A percentile compares a stretch with the other conserved stretches of the same genome.
Evolutionary conservation across 2,888 invertebrate genomes (phyloP).

Genomic region (Heteromurus nitidus): DNA sequence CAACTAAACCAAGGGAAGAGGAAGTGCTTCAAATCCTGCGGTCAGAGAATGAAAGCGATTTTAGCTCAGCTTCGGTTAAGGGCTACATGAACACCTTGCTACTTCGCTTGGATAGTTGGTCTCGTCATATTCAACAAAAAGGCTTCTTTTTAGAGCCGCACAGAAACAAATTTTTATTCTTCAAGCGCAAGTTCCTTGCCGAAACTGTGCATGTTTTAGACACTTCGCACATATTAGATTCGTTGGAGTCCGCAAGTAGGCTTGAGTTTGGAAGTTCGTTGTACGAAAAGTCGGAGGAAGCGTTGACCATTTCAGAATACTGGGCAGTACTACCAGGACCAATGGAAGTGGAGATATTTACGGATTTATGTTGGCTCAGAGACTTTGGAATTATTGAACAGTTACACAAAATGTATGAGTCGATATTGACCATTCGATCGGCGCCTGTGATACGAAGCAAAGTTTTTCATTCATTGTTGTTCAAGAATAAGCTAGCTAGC

Average conservation of each 20-base stretch:
- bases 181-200: neutral
- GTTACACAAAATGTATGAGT: neutral
- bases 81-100: neutral
- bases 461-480: neutral
- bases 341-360: neutral
- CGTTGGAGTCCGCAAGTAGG: neutral
- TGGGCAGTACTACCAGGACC: conserved; percentile 7
- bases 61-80: neutral
- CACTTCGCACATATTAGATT: neutral
- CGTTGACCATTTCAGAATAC: neutral
- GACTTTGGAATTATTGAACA: conserved; percentile 8
- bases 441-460: neutral
- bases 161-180: neutral
- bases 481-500: too few relatives aligned
- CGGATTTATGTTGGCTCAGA: neutral
- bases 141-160: neutral
- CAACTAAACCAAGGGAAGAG: neutral
- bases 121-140: neutral
- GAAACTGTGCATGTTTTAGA: neutral
- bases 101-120: neutral
- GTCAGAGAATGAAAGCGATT: neutral
- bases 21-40: neutral
- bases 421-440: neutral
- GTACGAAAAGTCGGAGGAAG: neutral
- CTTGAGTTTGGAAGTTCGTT: neutral